Conservation (phyloP, 2,113 vertebrate genomes). For the Rhinogobius similis region DNA sequence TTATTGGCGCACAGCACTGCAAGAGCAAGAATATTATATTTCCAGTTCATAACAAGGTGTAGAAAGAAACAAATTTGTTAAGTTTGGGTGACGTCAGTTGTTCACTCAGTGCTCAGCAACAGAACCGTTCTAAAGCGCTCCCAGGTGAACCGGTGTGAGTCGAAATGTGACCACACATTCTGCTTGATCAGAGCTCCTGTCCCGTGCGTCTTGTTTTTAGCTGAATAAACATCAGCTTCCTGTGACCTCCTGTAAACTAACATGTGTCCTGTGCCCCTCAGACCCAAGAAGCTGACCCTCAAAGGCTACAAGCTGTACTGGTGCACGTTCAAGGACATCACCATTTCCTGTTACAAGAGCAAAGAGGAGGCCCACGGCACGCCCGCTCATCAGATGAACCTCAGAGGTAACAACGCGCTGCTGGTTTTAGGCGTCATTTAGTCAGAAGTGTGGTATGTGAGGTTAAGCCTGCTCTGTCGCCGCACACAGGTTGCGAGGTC, state of each 20-base stretch:
- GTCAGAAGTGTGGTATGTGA: slow-evolving; percentile 3
- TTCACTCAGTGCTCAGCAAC: too few species aligned
- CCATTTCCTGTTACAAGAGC: slow-evolving; percentile 98
- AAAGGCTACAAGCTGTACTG: slow-evolving; percentile 99
- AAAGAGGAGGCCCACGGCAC: slow-evolving; percentile 94
- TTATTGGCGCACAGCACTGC: too few species aligned
- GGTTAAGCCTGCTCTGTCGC: slow-evolving; percentile 27
- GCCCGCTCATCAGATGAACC: slow-evolving; percentile 94
- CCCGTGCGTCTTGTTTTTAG: not conserved
- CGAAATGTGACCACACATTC: too few species aligned
- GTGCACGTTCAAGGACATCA: slow-evolving; percentile 99
- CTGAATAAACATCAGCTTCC: not conserved
- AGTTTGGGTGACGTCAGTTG: too few species aligned
- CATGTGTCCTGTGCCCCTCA: slow-evolving; percentile 45
- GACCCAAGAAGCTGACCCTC: slow-evolving; percentile 97
- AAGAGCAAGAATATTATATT: too few species aligned
- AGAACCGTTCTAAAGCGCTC: too few species aligned
- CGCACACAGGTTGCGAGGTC: slow-evolving; percentile 91
- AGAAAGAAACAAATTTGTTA: too few species aligned
- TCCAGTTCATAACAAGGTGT: too few species aligned
- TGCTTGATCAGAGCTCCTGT: too few species aligned
- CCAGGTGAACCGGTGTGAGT: too few species aligned
- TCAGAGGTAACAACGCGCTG: slow-evolving; percentile 82
- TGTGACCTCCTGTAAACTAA: not conserved
- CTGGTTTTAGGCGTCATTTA: not conserved